phyloP scores from a whole-genome alignment of 2,797 vertebrate species.

The Vipera ursinii region DNA sequence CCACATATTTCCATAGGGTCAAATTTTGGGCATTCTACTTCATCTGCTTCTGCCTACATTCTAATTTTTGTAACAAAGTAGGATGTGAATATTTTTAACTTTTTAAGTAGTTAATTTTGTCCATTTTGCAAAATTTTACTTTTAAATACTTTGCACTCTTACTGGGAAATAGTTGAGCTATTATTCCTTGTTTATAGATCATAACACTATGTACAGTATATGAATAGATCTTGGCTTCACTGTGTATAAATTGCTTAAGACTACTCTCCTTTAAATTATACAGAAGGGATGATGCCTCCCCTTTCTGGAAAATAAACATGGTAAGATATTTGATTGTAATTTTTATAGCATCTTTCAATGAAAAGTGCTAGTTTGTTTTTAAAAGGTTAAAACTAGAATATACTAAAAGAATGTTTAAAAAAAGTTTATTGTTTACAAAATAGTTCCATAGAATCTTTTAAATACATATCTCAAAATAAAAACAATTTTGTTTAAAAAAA shows the following conservation, averaged over 20 bases:
- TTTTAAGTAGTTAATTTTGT: not conserved
- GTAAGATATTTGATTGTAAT: not conserved
- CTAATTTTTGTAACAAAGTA: not conserved
- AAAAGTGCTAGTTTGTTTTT: not conserved
- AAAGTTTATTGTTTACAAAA: not conserved
- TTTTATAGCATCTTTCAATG: not conserved
- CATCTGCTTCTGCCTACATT: not conserved
- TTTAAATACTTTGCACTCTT: not conserved
- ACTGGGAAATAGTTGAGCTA: not conserved
- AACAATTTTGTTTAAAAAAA: not conserved
- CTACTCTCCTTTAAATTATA: not conserved
- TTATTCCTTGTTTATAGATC: not conserved
- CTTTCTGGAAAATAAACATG: not conserved
- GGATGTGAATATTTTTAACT: not conserved
- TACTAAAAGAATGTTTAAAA: not conserved
- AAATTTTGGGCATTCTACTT: not conserved
- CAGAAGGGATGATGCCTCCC: not conserved
- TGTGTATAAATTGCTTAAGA: not conserved
- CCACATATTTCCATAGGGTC: not conserved
- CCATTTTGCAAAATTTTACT: not conserved
- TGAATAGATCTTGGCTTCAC: not conserved
- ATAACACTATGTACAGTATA: not conserved
- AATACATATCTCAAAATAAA: not conserved
- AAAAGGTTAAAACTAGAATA: not conserved
- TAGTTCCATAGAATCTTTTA: not conserved